phyloP scores from a whole-genome alignment of 2,797 vertebrate genomes.

The Malacoctenus gilli region DNA sequence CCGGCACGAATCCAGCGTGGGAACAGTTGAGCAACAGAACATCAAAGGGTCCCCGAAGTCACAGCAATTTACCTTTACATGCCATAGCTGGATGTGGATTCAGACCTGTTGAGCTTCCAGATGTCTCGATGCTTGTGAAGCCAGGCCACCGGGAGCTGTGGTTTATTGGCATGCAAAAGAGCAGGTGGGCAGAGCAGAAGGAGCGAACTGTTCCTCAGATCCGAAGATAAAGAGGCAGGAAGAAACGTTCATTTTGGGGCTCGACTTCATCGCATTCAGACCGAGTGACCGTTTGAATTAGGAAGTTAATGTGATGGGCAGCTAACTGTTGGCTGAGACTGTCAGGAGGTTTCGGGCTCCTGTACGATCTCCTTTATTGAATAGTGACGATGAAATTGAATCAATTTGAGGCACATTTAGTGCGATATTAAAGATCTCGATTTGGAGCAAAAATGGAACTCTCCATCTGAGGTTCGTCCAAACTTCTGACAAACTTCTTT shows the following conservation, averaged over 20 bases:
- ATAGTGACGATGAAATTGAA: not conserved
- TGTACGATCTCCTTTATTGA: not conserved
- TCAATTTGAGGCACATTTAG: not conserved
- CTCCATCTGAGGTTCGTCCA: too few species aligned
- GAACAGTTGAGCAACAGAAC: slow-evolving; percentile 9
- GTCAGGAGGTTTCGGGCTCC: not conserved
- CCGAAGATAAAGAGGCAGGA: slow-evolving; percentile 3
- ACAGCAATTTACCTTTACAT: slow-evolving; percentile 4
- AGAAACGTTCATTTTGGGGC: slow-evolving; percentile 29
- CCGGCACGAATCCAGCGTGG: slow-evolving; percentile 9
- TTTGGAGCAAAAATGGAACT: not conserved
- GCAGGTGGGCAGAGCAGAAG: slow-evolving; percentile 34
- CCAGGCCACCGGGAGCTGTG: not conserved
- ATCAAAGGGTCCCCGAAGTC: not conserved
- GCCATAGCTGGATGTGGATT: slow-evolving; percentile 11
- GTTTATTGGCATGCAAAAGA: slow-evolving; percentile 26
- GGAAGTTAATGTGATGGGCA: slow-evolving; percentile 4
- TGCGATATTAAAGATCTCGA: too few species aligned
- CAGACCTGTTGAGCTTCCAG: slow-evolving; percentile 37
- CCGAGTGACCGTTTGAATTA: slow-evolving; percentile 20
- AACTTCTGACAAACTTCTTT: too few species aligned
- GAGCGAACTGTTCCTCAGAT: too few species aligned
- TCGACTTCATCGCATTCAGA: slow-evolving; percentile 12
- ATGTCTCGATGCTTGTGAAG: slow-evolving; percentile 26
- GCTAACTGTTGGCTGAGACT: not conserved